Evolutionary conservation across 2,888 invertebrate genomes (phyloP), one percentile per base, ranked within the genome.

Genomic region (Nomada flava): DNA sequence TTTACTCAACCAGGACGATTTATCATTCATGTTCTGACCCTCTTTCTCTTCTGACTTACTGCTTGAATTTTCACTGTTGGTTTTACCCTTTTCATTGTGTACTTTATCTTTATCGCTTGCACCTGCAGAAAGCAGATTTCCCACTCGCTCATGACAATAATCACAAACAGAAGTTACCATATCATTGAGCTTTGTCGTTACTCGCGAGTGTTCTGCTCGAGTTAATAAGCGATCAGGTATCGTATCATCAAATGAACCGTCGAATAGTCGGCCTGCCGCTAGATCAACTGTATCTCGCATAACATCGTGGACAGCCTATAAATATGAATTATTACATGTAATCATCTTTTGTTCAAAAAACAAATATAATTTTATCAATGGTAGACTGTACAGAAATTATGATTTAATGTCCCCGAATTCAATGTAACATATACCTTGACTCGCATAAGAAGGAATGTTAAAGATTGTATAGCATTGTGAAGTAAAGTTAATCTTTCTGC

Each of bases 101-200:
- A 47, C 67, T 83, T 92, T 92, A 11, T 93, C 93, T 69, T 91
- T 93, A 3, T 93, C 93, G 47, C 79, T 92, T 20, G 82, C 74
- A 63, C 87, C 77, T 7, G 97, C 97, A 64, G 97, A 96, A 77
- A 99, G 96, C 74, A 99, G 95, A 93, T 98, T 97, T 76, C 98
- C 98, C 94, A 98, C 96, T 85, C 98, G 95, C 92, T 99, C 98
- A 93, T 98, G 98, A 88, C 98, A 98, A 92, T 97, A 98, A 94
- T 98, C 98, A 93, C 98, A 98, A 60, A 98, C 96, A n/a, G 97
- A 96, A 57, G 95, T 95, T 65, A 98, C 94, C 92, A 98, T 95
- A 90, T 98, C 97, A 82, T 95, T 95, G 67, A 99, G 94, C 93
- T 97, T 97, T 15, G 95, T 95, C 81, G 95, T 95, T 10, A 98